phyloP scores from a whole-genome alignment of 2,888 invertebrate genomes.

The Diarsia dahlii region DNA sequence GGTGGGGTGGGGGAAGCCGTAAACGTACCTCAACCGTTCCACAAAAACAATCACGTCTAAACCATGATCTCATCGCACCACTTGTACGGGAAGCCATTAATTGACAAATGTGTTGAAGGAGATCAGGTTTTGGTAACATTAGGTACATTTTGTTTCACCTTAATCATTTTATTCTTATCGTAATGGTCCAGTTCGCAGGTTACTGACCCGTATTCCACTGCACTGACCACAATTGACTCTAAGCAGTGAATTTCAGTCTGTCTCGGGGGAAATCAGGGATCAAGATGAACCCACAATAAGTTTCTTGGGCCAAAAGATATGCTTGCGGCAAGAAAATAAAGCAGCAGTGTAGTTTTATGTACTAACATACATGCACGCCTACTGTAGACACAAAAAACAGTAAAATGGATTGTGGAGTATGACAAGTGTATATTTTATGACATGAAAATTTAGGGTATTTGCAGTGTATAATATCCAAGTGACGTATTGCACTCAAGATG shows the following conservation, averaged over 20 bases:
- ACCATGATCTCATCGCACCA: conserved; percentile 69
- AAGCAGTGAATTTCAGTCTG: conserved; percentile 70
- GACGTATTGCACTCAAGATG: too few relatives aligned
- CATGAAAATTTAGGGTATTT: background rate
- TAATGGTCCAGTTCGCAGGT: conserved; percentile 32
- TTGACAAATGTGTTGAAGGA: conserved; percentile 58
- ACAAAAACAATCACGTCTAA: conserved; percentile 77
- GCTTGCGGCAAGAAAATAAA: conserved; percentile 65
- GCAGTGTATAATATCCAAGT: background rate
- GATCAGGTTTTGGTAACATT: conserved; percentile 43
- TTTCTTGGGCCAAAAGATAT: conserved; percentile 69
- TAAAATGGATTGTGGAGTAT: conserved; percentile 3
- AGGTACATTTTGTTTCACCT: conserved; percentile 5
- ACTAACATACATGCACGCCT: conserved; percentile 28
- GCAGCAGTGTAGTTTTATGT: conserved; percentile 50
- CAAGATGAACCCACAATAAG: conserved; percentile 71
- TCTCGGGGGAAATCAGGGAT: conserved; percentile 74
- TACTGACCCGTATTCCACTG: conserved; percentile 58
- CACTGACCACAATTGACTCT: conserved; percentile 74
- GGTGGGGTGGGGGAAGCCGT: conserved; percentile 45
- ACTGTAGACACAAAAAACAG: conserved; percentile 3
- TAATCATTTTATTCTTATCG: conserved; percentile 27
- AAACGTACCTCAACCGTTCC: conserved; percentile 67
- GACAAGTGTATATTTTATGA: background rate
- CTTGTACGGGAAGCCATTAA: conserved; percentile 65